Percentiles rank a stretch among this genome's conserved stretches.
Evolutionary conservation across 2,888 invertebrate genomes (phyloP).

Genomic region (Teleogryllus oceanicus): DNA sequence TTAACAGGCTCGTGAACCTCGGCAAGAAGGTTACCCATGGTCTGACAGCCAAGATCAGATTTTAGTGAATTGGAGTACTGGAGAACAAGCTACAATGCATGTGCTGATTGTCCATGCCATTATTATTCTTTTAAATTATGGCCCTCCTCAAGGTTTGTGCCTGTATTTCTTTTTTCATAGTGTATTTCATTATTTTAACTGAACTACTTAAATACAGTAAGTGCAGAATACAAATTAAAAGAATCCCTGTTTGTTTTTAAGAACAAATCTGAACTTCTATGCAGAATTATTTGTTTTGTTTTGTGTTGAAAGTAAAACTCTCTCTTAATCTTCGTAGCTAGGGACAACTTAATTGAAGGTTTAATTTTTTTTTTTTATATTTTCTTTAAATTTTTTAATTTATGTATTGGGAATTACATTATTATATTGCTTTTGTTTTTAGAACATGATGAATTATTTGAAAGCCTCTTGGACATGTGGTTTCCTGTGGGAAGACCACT

Average conservation of each 20-base stretch:
- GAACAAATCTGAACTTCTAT: no score
- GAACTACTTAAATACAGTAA: background rate
- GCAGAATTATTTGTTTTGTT: no score
- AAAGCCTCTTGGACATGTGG: conserved; percentile 77
- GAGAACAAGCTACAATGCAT: conserved; percentile 71
- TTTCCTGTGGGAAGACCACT: conserved; percentile 68
- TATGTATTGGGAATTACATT: conserved; percentile 7
- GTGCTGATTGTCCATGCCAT: conserved; percentile 79
- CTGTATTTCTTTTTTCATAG: background rate
- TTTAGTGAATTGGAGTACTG: conserved; percentile 70
- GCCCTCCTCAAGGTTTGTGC: conserved; percentile 50
- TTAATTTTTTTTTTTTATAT: conserved; percentile 36
- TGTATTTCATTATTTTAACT: background rate
- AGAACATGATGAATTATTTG: conserved; percentile 46
- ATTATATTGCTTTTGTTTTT: background rate
- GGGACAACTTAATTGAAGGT: conserved; percentile 37
- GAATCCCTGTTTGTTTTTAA: no score
- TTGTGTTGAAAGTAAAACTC: no score
- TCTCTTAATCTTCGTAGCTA: no score
- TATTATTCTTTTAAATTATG: conserved; percentile 74
- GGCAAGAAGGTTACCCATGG: conserved; percentile 60
- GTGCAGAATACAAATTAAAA: no score
- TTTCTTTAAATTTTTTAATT: background rate
- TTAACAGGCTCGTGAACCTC: conserved; percentile 56
- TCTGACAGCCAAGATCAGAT: conserved; percentile 72